Evolutionary conservation across 2,888 invertebrate genomes (phyloP), one percentile per base, ranked within the genome.

Genomic region (Monochamus alternatus): DNA sequence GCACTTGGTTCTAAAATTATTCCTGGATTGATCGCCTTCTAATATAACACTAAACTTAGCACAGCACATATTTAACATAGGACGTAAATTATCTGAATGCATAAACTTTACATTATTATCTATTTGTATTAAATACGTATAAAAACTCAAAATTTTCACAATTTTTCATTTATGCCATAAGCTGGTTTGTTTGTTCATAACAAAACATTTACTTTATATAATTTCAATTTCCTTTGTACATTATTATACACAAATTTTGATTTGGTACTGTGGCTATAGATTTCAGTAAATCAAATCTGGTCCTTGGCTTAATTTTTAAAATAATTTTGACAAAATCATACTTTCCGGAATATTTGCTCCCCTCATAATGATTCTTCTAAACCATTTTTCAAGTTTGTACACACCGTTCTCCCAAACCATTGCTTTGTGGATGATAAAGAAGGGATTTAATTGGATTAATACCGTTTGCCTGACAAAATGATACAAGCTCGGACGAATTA

Each of bases 391-490:
- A 82, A 9, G 80, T 83, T 76, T 81, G 79, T 32, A 82, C 79
- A 22, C 73, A 71, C 22, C 77, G 43, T 66, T 83, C 81, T 22
- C 78, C 81, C 14, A 60, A 44, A 3, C 82, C 81, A 75, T 83
- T 82, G 43, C 73, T 72, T 70, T 78, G 77, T 12, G 81, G 81
- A 63, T 83, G 81, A 64, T 78, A 77, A 4, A 79, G 81, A 59
- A 82, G 76, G 3, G 78, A 71, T 75, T 79, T 79, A 7, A 79
- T 58, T 44, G 74, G 72, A 73, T 78, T 83, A 22, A 82, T 82
- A 31, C 82, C 81, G 74, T 84, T 82, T 43, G 75, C 66, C 70
- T 78, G 75, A 73, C 80, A 82, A 75, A 84, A 84, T 30, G 30
- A 31, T 43, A 66, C 66, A 77, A 81, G 81, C 66, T 78, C 73